Evolutionary conservation across 2,888 invertebrate species (phyloP).

Genomic region (Epiblema foenella): DNA sequence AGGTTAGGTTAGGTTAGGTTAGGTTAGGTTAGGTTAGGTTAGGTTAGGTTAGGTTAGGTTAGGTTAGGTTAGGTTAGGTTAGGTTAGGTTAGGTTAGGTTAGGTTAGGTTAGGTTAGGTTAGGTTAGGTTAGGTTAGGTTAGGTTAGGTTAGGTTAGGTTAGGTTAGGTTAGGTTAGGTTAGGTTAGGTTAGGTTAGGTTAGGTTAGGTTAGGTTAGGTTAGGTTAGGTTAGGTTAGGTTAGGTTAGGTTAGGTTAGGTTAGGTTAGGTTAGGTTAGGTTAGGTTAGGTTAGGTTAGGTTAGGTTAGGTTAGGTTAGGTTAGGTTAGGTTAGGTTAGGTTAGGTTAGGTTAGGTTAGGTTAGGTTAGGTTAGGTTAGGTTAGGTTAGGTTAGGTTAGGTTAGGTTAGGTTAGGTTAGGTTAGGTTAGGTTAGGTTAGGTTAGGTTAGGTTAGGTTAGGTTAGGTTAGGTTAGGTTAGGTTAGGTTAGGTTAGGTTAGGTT

Average conservation of each 20-base stretch:
- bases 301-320: slow-evolving; percentile 20
- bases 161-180: slow-evolving; percentile 41
- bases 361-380: slow-evolving; percentile 8
- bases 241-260: slow-evolving; percentile 30
- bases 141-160: slow-evolving; percentile 23
- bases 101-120: slow-evolving; percentile 23
- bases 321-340: slow-evolving; percentile 24
- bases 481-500: slow-evolving; percentile 41
- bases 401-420: slow-evolving; percentile 3
- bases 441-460: slow-evolving; percentile 28
- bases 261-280: slow-evolving; percentile 34
- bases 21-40: too few species aligned
- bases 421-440: slow-evolving; percentile 13
- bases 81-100: slow-evolving; percentile 20
- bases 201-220: slow-evolving; percentile 44
- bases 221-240: slow-evolving; percentile 43
- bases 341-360: slow-evolving; percentile 10
- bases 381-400: slow-evolving; percentile 3
- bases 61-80: slow-evolving; percentile 16
- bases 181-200: slow-evolving; percentile 44
- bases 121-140: slow-evolving; percentile 23
- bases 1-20: too few species aligned
- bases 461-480: slow-evolving; percentile 41
- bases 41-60: too few species aligned
- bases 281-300: slow-evolving; percentile 31